Conservation (phyloP, 2,888 invertebrate genomes). For the Ornithoptera priamus region DNA sequence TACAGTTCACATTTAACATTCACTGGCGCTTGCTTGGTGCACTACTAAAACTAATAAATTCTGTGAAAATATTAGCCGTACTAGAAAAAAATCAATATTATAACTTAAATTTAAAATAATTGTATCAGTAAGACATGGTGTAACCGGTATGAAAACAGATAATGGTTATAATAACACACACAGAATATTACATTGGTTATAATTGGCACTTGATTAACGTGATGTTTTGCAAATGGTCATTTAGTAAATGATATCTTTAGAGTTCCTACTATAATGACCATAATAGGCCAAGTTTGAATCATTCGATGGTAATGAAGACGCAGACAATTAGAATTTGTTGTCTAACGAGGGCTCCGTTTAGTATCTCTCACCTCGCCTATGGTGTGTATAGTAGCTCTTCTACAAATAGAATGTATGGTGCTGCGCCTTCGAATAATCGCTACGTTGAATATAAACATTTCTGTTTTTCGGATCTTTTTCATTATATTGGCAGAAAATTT, state of each 20-base stretch:
- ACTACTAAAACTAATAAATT: slow-evolving; percentile 36
- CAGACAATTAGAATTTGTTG: slow-evolving; percentile 21
- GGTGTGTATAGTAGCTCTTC: slow-evolving; percentile 63
- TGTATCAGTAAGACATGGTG: neutral
- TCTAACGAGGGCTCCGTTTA: slow-evolving; percentile 2
- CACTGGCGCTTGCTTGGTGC: slow-evolving; percentile 52
- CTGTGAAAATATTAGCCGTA: slow-evolving; percentile 7
- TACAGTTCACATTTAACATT: slow-evolving; percentile 75
- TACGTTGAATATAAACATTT: slow-evolving; percentile 56
- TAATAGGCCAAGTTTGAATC: slow-evolving; percentile 15
- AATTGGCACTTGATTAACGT: slow-evolving; percentile 11
- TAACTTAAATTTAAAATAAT: neutral
- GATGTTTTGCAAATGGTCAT: slow-evolving; percentile 19
- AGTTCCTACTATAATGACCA: slow-evolving; percentile 14
- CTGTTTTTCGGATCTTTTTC: slow-evolving; percentile 54
- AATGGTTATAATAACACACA: neutral
- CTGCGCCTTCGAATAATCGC: slow-evolving; percentile 50
- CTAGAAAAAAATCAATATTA: neutral
- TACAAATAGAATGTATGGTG: slow-evolving; percentile 59
- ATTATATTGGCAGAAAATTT: slow-evolving; percentile 50
- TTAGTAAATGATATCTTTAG: slow-evolving; percentile 14
- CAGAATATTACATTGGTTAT: slow-evolving; percentile 3
- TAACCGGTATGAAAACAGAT: neutral
- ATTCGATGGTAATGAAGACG: slow-evolving; percentile 10
- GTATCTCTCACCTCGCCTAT: slow-evolving; percentile 61